phyloP scores from a whole-genome alignment of 1,140 invertebrate species.

The Drosophila elegans region DNA sequence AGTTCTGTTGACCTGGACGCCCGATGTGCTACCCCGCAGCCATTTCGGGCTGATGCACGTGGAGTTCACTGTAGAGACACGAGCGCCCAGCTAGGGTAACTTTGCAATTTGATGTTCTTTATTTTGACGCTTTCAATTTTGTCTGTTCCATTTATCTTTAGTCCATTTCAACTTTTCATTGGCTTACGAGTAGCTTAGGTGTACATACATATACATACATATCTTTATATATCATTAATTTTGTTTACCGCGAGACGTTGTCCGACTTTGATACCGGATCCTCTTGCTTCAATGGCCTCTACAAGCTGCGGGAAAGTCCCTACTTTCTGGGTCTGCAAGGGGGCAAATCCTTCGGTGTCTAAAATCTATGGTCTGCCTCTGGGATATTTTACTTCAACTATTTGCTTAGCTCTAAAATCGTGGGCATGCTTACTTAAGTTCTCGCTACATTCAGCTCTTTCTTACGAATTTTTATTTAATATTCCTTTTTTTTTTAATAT shows the following conservation, averaged over 20 bases:
- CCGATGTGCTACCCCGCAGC: conserved; percentile 65
- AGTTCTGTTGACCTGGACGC: conserved; percentile 70
- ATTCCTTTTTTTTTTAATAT: conserved; percentile 22
- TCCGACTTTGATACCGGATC: conserved; percentile 10
- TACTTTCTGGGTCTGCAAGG: conserved; percentile 11
- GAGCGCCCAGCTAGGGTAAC: conserved; percentile 27
- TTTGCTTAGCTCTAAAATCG: conserved; percentile 79
- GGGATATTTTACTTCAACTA: conserved; percentile 36
- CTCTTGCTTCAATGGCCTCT: conserved; percentile 22
- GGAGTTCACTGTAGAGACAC: conserved; percentile 59
- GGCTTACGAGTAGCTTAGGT: conserved; percentile 72
- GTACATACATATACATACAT: conserved; percentile 68
- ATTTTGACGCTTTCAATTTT: conserved; percentile 73
- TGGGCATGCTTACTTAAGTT: conserved; percentile 75
- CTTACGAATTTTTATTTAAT: conserved; percentile 45
- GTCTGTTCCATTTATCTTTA: conserved; percentile 36
- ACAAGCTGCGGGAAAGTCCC: conserved; percentile 55
- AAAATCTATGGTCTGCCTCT: conserved; percentile 69
- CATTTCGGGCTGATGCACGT: conserved; percentile 71
- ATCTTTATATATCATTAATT: conserved; percentile 48
- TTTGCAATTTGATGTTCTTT: conserved; percentile 66
- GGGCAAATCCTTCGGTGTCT: conserved; percentile 52
- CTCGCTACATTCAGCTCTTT: conserved; percentile 76
- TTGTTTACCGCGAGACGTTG: conserved; percentile 44
- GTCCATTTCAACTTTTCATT: conserved; percentile 69